Conservation (phyloP, 92 coral and sea anemone genomes). For the Anthopleura xanthogrammica region DNA sequence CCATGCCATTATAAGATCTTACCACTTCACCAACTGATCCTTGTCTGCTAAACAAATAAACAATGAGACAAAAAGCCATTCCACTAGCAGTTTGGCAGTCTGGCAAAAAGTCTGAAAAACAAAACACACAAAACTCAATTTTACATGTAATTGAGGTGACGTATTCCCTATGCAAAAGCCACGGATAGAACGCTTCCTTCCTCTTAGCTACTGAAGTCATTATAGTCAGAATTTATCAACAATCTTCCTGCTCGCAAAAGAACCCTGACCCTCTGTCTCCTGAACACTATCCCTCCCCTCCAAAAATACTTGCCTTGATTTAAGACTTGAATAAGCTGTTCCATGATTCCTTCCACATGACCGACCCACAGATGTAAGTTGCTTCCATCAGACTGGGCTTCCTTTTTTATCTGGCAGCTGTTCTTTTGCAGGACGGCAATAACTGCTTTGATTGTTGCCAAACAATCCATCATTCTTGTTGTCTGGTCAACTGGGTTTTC, state of each 20-base stretch:
- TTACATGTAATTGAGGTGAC: no score
- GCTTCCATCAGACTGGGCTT: neutral
- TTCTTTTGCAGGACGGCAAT: constrained; percentile 66
- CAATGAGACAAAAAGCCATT: constrained; percentile 74
- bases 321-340: constrained; percentile 13
- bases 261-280: no score
- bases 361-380: neutral
- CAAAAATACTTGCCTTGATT: constrained; percentile 1
- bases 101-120: constrained; percentile 56
- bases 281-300: no score
- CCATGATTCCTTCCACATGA: constrained; percentile 4
- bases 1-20: neutral
- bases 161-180: no score
- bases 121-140: neutral
- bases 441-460: constrained; percentile 56
- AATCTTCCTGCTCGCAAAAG: no score
- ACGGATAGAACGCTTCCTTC: no score
- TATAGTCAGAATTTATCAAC: no score
- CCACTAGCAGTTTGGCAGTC: constrained; percentile 95
- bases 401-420: neutral
- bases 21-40: constrained; percentile 49
- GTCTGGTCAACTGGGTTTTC: constrained; percentile 64
- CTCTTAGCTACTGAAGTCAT: no score
- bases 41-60: constrained; percentile 38
- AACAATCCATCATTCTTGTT: constrained; percentile 68